phyloP scores from a whole-genome alignment of 2,113 vertebrate species.

The Brachirus orientalis region DNA sequence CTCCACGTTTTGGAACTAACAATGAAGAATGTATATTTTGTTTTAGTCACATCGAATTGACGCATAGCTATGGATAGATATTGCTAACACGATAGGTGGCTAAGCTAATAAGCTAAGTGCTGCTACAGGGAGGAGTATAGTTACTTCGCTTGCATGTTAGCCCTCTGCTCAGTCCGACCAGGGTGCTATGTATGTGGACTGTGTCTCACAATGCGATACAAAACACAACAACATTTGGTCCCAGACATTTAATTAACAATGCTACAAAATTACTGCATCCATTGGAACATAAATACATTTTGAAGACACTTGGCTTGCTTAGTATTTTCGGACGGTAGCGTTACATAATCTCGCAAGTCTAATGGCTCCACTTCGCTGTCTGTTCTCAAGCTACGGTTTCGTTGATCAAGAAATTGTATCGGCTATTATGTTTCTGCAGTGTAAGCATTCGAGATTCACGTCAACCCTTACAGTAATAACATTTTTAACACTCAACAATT shows the following conservation, averaged over 20 bases:
- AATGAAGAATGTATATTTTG: background rate
- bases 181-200: background rate
- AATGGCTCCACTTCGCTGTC: conserved; percentile 52
- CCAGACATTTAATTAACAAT: background rate
- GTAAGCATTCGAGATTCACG: accelerated
- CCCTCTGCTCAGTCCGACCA: conserved; percentile 16
- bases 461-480: accelerated
- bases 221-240: background rate
- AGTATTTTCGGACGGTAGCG: conserved; percentile 36
- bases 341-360: conserved; percentile 77
- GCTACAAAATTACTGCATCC: background rate
- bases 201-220: background rate
- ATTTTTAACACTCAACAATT: accelerated
- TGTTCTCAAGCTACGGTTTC: conserved; percentile 32
- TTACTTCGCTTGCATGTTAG: conserved; percentile 57
- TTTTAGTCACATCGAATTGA: conserved; percentile 49
- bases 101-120: conserved; percentile 47
- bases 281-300: background rate
- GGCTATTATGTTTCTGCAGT: accelerated
- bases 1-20: background rate
- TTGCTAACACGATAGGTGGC: conserved; percentile 45
- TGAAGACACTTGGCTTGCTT: conserved; percentile 1
- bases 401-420: conserved; percentile 12
- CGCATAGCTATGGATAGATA: conserved; percentile 48
- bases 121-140: conserved; percentile 49